phyloP scores from a whole-genome alignment of 2,113 vertebrate genomes.

The Lepus americanus region DNA sequence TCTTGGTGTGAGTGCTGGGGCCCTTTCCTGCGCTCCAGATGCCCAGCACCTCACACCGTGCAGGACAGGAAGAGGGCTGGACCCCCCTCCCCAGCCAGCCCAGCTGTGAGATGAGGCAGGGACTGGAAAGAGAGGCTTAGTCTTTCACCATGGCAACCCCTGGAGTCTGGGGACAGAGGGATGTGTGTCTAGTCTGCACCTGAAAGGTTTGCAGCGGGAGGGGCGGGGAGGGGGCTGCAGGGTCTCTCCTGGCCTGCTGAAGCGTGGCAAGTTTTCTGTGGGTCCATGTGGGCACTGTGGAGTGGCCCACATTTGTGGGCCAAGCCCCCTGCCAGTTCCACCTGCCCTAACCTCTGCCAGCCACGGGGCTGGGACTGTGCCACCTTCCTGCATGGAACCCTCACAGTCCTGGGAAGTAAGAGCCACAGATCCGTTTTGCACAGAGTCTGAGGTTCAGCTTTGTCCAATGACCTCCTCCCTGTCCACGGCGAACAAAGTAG shows the following conservation, averaged over 20 bases:
- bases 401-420: background rate
- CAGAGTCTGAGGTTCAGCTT: background rate
- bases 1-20: background rate
- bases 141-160: background rate
- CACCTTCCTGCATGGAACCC: background rate
- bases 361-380: background rate
- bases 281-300: background rate
- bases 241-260: background rate
- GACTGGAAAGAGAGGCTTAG: background rate
- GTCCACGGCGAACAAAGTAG: background rate
- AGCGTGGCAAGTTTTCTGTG: background rate
- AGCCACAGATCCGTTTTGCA: background rate
- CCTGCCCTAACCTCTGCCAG: background rate
- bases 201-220: background rate
- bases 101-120: background rate
- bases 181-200: background rate
- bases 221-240: background rate
- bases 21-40: background rate
- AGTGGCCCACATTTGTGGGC: no score
- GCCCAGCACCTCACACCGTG: background rate
- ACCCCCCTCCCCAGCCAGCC: background rate
- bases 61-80: background rate
- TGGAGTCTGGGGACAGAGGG: background rate
- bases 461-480: background rate
- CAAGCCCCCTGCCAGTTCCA: background rate